Base-by-base conservation (phyloP, 2,888 invertebrate genomes). In the Lobophora halterata region DNA sequence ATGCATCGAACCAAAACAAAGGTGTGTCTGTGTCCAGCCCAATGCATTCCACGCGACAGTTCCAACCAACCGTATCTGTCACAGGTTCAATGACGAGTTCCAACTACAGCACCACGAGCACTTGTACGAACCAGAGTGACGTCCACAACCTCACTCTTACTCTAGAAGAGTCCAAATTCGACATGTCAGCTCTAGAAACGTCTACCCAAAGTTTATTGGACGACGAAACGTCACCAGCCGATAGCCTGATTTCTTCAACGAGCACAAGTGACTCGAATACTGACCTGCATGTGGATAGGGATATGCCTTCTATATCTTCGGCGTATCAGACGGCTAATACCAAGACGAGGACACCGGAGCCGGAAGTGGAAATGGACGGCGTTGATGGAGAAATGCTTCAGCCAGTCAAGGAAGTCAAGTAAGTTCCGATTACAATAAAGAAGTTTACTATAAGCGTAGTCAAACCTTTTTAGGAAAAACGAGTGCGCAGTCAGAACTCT, bases 171-270 rank as follows among this genome's bases (percentile, higher is more conserved):
- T 90, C 92, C 1, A 93, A 93, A 58, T 95, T 95, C 55, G 94
- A 94, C 39, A 88, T 93, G 63, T 92, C 92, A 1, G 91, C 93
- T 27, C 85, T 90, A 27, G 93, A 92, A 46, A 89, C 91, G 8
- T 92, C 92, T 21, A 90, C 91, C 0, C 91, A 91, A 20, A 90
- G 91, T 39, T 75, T 95, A 16, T 81, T 95, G 14, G 95, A 95
- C 49, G 95, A 95, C 58, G 95, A 95, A 66, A 93, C 94, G 0
- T 95, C 95, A 0, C 95, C 95, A 6, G 93, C 94, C 0, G 95
- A 94, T 56, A 94, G 94, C 64, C 77, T 94, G 29, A 91, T 93
- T 46, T 91, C 91, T 18, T 88, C 88, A 0, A 86, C 87, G 1
- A 92, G 92, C 58, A 91, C 90, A 5, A 91, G 91, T 29, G 91